phyloP scores from a whole-genome alignment of 2,888 invertebrate species.

The Eupithecia vulgata region DNA sequence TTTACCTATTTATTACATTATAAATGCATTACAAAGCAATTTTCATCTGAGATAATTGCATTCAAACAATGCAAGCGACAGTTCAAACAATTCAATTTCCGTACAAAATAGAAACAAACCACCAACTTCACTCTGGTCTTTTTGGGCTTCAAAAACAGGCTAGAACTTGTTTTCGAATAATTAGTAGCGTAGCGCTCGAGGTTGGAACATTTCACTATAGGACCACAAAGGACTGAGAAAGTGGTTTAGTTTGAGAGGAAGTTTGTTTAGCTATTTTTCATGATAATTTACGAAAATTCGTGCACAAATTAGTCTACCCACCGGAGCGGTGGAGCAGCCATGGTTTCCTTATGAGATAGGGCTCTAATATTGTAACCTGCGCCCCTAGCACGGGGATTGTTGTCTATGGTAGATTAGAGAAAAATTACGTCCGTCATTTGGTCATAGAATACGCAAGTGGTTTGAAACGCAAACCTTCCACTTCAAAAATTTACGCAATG shows the following conservation, averaged over 20 bases:
- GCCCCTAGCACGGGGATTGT: no score
- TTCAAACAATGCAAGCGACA: slow-evolving; percentile 36
- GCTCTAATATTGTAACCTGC: neutral
- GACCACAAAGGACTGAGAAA: neutral
- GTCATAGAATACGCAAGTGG: no score
- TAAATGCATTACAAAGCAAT: neutral
- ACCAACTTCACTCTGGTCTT: slow-evolving; percentile 47
- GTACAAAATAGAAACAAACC: slow-evolving; percentile 46
- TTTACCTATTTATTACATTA: neutral
- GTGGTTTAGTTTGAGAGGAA: neutral
- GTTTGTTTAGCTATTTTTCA: neutral
- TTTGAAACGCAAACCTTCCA: no score
- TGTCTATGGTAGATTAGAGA: no score
- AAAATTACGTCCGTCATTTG: no score
- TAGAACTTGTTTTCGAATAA: slow-evolving; percentile 53
- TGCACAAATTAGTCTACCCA: no score
- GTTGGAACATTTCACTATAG: slow-evolving; percentile 3
- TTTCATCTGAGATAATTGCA: slow-evolving; percentile 2
- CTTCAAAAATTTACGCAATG: no score
- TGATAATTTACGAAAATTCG: no score
- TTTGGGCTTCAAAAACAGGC: slow-evolving; percentile 43
- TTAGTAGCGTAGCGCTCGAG: slow-evolving; percentile 41
- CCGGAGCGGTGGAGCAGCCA: no score
- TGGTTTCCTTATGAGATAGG: no score
- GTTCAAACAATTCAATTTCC: slow-evolving; percentile 48